These are phyloP conservation scores for Bubo bubo DNA, from an alignment of 2,113 vertebrate genomes.

Conservation along the genomic window DNA sequence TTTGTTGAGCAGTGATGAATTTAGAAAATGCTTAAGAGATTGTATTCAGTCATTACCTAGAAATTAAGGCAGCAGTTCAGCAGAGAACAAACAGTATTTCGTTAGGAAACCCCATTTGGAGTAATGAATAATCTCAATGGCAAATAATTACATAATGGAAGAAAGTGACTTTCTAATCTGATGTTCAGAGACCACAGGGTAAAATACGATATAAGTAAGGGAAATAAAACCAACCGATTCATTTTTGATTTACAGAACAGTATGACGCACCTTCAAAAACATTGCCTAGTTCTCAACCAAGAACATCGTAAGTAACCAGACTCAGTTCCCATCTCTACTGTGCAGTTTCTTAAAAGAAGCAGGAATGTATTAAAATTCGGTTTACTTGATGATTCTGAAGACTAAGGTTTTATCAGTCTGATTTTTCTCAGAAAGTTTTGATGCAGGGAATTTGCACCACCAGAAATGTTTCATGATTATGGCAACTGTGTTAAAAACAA, in stretches of 20 bases:
- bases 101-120: background rate
- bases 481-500: background rate
- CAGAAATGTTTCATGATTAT: background rate
- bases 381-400: background rate
- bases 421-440: background rate
- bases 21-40: background rate
- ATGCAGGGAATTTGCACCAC: background rate
- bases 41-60: background rate
- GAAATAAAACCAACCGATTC: background rate
- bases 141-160: background rate
- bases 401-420: background rate
- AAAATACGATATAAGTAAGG: background rate
- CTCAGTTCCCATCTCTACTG: background rate
- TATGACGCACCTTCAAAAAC: constrained; percentile 71
- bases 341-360: background rate
- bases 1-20: background rate
- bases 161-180: background rate
- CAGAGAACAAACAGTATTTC: background rate
- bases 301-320: constrained; percentile 79
- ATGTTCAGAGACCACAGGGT: background rate
- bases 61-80: background rate
- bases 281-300: constrained; percentile 65
- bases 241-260: constrained; percentile 70
- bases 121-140: background rate
- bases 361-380: background rate